phyloP scores from a whole-genome alignment of 2,113 vertebrate species.

The Crypturellus undulatus region DNA sequence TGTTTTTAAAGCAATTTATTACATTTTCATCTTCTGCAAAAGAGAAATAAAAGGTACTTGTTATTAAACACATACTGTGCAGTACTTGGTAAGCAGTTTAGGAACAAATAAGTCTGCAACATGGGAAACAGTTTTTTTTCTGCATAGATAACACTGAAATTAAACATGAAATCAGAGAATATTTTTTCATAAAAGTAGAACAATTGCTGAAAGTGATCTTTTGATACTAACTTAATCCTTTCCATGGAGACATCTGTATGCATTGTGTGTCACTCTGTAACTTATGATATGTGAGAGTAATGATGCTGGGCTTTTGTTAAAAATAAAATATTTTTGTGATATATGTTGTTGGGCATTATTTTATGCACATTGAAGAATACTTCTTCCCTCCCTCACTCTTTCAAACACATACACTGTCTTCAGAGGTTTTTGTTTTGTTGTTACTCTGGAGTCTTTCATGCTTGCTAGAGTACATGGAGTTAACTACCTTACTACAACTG shows the following conservation, averaged over 20 bases:
- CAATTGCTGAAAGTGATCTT: neutral
- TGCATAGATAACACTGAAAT: neutral
- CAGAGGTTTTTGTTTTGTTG: neutral
- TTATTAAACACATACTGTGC: neutral
- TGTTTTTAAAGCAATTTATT: neutral
- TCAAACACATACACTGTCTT: neutral
- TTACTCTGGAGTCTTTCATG: neutral
- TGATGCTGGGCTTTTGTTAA: constrained; percentile 1
- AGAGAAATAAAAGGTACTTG: neutral
- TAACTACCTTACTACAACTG: neutral
- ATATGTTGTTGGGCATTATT: neutral
- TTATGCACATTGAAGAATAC: neutral
- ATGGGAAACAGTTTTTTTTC: neutral
- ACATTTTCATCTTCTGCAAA: neutral
- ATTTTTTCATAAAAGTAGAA: neutral
- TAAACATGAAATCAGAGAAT: neutral
- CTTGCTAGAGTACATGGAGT: neutral
- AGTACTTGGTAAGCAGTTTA: neutral
- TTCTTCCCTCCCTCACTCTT: neutral
- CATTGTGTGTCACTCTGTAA: neutral
- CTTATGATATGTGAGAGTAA: neutral
- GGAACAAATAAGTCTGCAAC: rapidly evolving
- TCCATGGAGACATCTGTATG: neutral
- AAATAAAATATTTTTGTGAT: constrained; percentile 66
- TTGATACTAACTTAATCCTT: neutral